Base-by-base conservation (phyloP, 2,888 invertebrate species). In the Drosophila quinaria region DNA sequence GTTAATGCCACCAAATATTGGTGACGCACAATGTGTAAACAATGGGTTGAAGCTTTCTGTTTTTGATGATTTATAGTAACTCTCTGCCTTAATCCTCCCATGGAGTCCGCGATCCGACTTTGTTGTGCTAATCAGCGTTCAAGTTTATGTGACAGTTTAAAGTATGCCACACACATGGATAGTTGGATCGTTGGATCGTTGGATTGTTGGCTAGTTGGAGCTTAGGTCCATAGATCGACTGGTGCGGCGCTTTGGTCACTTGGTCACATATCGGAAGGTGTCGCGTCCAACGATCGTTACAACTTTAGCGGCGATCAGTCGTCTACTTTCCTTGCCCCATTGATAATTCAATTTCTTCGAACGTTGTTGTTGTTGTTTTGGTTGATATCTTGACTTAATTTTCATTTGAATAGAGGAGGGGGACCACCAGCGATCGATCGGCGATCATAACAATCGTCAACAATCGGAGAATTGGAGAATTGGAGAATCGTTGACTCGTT, bases 131-230 rank as follows among this genome's bases (percentile, higher is more conserved):
- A 87, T 87, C 90, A 87, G 90, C 75, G 78, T 89, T 87, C 87
- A 88, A 90, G 89, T 87, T 87, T 87, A 87, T 87, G 87, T 87
- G 87, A 87, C 87, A 89, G 89, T 89, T 87, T 90, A 89, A 81
- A 89, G 80, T 77, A 84, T 76, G 90, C 87, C 87, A 87, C 87
- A 87, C 87, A 81, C 90, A 81, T 67, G 33, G 55, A 29, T 44
- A 33, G 25, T 62, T 54, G 63, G 68, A 29, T 17, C 50, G 5
- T 29, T 29, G 41, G 60, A 70, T 46, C 51, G 37, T 8, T 63
- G 49, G 59, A 31, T n/a, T n/a, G 5, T 29, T 29, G 41, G 60
- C 67, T 46, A 55, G 37, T 8, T 63, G 49, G 59, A 31, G 29
- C 25, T 22, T 50, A 41, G 56, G 47, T 62, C 62, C 54, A 13